phyloP scores from a whole-genome alignment of 2,113 vertebrate species.

The Sylvietta virens region DNA sequence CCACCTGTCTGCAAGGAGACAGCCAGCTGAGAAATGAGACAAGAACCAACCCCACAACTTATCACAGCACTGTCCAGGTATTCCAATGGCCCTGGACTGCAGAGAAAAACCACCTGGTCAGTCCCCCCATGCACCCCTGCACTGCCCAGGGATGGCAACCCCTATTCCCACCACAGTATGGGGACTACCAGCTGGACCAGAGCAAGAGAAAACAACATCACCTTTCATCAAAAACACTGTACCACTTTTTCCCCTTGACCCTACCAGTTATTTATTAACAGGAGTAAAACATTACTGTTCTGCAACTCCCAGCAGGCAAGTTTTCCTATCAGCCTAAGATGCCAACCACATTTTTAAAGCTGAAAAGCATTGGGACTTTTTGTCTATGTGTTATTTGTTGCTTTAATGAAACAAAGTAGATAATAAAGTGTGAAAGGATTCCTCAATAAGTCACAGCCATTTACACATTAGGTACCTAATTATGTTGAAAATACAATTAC shows the following conservation, averaged over 20 bases:
- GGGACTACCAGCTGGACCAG: neutral
- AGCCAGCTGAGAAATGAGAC: neutral
- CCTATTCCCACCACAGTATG: neutral
- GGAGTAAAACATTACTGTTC: neutral
- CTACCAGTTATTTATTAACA: constrained; percentile 32
- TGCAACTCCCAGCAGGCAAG: neutral
- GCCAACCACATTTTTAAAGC: neutral
- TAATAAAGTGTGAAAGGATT: neutral
- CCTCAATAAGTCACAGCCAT: neutral
- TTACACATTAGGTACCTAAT: neutral
- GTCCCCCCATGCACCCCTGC: neutral
- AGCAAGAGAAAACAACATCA: neutral
- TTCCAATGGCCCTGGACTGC: neutral
- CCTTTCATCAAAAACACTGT: neutral
- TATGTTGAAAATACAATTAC: constrained; percentile 23
- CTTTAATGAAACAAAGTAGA: neutral
- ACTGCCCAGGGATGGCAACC: rapidly evolving
- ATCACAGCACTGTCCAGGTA: neutral
- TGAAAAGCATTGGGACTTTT: neutral
- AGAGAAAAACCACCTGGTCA: neutral
- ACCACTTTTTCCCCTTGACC: neutral
- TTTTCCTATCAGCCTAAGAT: neutral
- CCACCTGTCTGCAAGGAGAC: neutral
- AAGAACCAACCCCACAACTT: neutral
- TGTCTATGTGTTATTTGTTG: neutral